Evolutionary conservation across 2,888 invertebrate species (phyloP), one percentile per base, ranked within the genome.

Genomic region (Tridacna crocea): DNA sequence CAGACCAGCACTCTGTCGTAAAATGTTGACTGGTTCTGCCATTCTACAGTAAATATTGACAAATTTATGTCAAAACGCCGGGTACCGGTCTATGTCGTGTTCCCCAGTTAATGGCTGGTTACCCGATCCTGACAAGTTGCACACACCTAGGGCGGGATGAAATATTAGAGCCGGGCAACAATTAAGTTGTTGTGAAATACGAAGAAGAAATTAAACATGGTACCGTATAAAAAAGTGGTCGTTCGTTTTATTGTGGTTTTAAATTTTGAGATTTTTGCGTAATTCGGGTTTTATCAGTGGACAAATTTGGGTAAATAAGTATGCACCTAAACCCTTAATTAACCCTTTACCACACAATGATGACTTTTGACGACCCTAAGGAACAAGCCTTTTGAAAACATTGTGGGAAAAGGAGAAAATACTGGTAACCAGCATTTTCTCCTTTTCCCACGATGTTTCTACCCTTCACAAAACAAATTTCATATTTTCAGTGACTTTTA

Each of bases 41-140:
- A 48, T 55, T 51, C 66, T 51, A 60, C 26, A 61, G 75, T 82
- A 79, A 82, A 82, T 75, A 79, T 75, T 82, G 61, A 72, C 70
- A 72, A 55, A 75, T 82, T 82, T 82, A 79, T 76, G 76, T 80
- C 80, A 79, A 82, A 82, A 82, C 65, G 79, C 73, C 2, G 51
- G 72, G 72, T 55, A 78, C 78, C 78, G 76, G 82, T 75, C 75
- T 76, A 61, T 82, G 73, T 79, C 75, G 79, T 68, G 70, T 63
- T 58, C 13, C 75, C n/a, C 51, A 70, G 55, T 61, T 15, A 63
- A 75, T 58, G 36, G 24, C 58, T 58, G 47, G 24, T 68, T 68
- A 68, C 36, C 36, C 12, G 68, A 68, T 22, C 19, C 4, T 68
- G 48, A 47, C 48, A 19, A 46, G 68, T 19, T 24, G 19, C 13